These are phyloP conservation scores for Prolemur simus DNA, from an alignment of 2,113 vertebrate genomes.

Conservation along the genomic window DNA sequence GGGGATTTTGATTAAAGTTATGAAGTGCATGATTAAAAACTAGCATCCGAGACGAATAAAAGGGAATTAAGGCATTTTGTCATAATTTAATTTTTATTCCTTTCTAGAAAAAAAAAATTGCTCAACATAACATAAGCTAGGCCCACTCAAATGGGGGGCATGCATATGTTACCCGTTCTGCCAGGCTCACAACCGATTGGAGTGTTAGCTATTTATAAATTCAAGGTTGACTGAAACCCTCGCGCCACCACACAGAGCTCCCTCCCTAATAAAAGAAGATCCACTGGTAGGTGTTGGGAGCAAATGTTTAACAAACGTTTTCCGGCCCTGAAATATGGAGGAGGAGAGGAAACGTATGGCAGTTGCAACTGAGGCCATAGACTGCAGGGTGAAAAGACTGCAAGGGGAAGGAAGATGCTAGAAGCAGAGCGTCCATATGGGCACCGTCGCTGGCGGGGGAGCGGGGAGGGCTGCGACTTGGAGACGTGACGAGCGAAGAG, in stretches of 20 bases:
- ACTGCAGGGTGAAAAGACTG: background rate
- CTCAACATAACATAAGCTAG: slow-evolving; percentile 78
- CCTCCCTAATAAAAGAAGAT: slow-evolving; percentile 69
- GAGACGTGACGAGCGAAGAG: background rate
- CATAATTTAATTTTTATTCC: slow-evolving; percentile 77
- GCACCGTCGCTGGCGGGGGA: background rate
- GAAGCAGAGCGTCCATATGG: slow-evolving; percentile 34
- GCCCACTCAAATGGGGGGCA: slow-evolving; percentile 77
- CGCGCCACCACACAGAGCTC: background rate
- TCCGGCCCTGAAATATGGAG: slow-evolving; percentile 72
- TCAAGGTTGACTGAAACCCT: slow-evolving; percentile 70
- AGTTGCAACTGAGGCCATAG: slow-evolving; percentile 37
- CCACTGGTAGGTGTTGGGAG: slow-evolving; percentile 74
- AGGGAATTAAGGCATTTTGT: slow-evolving; percentile 63
- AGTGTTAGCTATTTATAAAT: slow-evolving; percentile 76
- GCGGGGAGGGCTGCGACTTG: background rate
- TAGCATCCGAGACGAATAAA: slow-evolving; percentile 63
- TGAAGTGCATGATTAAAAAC: slow-evolving; percentile 29
- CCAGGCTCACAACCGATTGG: slow-evolving; percentile 73
- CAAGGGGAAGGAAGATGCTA: background rate
- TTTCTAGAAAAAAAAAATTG: slow-evolving; percentile 71
- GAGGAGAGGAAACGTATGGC: slow-evolving; percentile 72
- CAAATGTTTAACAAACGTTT: slow-evolving; percentile 75
- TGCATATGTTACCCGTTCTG: slow-evolving; percentile 75
- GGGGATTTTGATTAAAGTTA: slow-evolving; percentile 46